Evolutionary conservation across 2,113 vertebrate genomes (phyloP).

Genomic region (Lepisosteus osseus): DNA sequence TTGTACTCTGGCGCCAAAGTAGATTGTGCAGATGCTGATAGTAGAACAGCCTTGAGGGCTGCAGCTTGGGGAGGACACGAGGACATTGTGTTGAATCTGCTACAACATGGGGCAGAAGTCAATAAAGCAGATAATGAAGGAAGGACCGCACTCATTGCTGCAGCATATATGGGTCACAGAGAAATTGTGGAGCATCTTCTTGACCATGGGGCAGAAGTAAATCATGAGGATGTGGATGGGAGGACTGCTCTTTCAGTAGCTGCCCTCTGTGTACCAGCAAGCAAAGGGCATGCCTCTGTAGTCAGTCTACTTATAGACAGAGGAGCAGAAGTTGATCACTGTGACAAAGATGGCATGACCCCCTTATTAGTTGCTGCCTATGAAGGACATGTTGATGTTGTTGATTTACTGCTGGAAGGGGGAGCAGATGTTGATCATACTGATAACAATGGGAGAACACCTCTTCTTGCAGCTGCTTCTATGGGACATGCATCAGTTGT

Average conservation of each 20-base stretch:
- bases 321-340: conserved; percentile 92
- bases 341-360: conserved; percentile 97
- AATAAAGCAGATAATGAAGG: conserved; percentile 97
- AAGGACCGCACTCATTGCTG: conserved; percentile 90
- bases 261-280: conserved; percentile 91
- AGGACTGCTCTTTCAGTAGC: conserved; percentile 92
- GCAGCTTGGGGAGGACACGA: conserved; percentile 97
- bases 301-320: conserved; percentile 92
- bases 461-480: conserved; percentile 92
- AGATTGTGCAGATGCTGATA: conserved; percentile 91
- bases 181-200: conserved; percentile 94
- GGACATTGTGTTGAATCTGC: conserved; percentile 91
- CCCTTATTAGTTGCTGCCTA: conserved; percentile 93
- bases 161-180: conserved; percentile 94
- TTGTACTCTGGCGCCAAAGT: conserved; percentile 93
- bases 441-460: conserved; percentile 91
- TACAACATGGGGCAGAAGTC: conserved; percentile 92
- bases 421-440: conserved; percentile 95
- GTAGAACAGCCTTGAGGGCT: conserved; percentile 87
- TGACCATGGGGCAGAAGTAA: conserved; percentile 89
- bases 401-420: conserved; percentile 91
- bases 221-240: conserved; percentile 93
- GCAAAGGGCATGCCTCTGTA: conserved; percentile 90
- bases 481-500: conserved; percentile 96
- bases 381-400: conserved; percentile 94